Conservation (phyloP, 2,888 invertebrate species). For the Erpobdella octoculata region DNA sequence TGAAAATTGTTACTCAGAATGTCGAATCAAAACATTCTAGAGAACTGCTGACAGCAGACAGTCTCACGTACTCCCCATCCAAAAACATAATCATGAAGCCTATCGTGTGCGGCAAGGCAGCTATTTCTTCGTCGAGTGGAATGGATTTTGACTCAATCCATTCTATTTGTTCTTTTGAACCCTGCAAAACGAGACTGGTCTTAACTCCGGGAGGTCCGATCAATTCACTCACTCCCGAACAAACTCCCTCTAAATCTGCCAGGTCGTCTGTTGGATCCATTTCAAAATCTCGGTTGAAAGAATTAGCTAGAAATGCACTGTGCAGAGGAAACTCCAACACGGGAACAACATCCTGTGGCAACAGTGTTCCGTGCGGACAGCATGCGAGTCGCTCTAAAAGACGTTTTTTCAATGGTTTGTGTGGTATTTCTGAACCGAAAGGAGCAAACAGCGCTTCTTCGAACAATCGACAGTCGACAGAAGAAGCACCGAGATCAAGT, state of each 20-base stretch:
- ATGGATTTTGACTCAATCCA: constrained; percentile 13
- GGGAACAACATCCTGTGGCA: background rate
- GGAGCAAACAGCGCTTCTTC: constrained; percentile 15
- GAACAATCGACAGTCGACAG: constrained; percentile 1
- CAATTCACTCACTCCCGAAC: constrained; percentile 16
- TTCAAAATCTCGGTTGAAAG: constrained; percentile 15
- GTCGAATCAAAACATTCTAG: background rate
- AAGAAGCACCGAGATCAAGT: constrained; percentile 17
- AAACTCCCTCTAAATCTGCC: background rate
- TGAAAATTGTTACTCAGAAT: background rate
- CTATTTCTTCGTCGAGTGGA: background rate
- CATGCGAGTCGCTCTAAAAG: background rate
- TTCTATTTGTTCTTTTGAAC: constrained; percentile 29
- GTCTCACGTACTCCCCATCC: background rate
- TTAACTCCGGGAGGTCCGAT: constrained; percentile 4
- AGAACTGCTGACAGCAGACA: background rate
- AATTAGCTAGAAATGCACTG: constrained; percentile 28
- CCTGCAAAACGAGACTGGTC: constrained; percentile 31
- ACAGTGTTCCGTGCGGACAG: background rate
- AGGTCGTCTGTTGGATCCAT: background rate
- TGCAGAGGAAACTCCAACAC: constrained; percentile 19
- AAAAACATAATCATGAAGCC: constrained; percentile 7
- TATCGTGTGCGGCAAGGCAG: background rate
- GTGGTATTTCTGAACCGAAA: constrained; percentile 22
- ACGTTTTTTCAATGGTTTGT: constrained; percentile 16